These are phyloP conservation scores for Eupelmus urozonus DNA, from an alignment of 2,888 invertebrate species.

Conservation along the genomic window DNA sequence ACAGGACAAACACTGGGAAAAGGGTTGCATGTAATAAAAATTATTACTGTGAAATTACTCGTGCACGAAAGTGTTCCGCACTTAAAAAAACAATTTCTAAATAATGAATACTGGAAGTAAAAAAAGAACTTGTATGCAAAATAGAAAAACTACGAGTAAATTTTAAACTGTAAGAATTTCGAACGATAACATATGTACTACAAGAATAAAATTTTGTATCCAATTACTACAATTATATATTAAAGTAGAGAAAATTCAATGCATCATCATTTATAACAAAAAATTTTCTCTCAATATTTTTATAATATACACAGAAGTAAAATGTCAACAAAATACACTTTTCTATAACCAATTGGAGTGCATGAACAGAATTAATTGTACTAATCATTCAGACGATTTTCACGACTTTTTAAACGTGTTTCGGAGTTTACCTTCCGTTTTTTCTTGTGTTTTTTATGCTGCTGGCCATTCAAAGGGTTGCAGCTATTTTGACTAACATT, in stretches of 20 bases:
- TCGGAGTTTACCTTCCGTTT: conserved; percentile 73
- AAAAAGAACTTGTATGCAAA: conserved; percentile 26
- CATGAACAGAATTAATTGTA: conserved; percentile 39
- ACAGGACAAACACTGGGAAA: conserved; percentile 70
- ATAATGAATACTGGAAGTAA: not conserved
- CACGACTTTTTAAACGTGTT: conserved; percentile 40
- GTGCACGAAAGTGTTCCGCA: conserved; percentile 12
- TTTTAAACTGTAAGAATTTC: conserved; percentile 37
- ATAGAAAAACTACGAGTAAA: conserved; percentile 16
- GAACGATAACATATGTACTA: conserved; percentile 44
- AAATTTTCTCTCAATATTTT: conserved; percentile 9
- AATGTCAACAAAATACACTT: not conserved
- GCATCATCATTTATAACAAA: conserved; percentile 18
- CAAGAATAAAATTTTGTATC: conserved; percentile 6
- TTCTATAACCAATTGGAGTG: conserved; percentile 32
- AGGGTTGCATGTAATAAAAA: conserved; percentile 36
- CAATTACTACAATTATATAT: conserved; percentile 4
- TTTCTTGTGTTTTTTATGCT: conserved; percentile 75
- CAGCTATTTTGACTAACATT: conserved; percentile 71
- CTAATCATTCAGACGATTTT: conserved; percentile 48
- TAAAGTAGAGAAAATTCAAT: conserved; percentile 2
- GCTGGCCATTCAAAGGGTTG: conserved; percentile 72
- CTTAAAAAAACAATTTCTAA: conserved; percentile 4
- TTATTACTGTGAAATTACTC: conserved; percentile 12
- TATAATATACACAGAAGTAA: not conserved